phyloP scores from a whole-genome alignment of 2,888 invertebrate genomes.

The Stratiomys singularior region DNA sequence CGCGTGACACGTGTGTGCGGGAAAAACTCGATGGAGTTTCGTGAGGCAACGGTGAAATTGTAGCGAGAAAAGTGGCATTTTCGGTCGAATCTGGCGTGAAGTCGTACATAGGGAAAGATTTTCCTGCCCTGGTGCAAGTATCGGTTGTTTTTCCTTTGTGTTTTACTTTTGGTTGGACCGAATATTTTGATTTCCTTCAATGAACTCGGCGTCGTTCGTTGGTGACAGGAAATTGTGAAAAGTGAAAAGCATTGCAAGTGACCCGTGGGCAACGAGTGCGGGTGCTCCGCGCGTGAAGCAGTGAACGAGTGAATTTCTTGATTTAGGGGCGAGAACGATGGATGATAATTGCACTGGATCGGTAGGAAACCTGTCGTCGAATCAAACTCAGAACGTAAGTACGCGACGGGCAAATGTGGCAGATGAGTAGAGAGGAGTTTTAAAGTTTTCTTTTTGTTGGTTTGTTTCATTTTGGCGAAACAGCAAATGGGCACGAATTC shows the following conservation, averaged over 20 bases:
- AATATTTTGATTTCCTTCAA: conserved; percentile 13
- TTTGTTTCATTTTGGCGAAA: conserved; percentile 37
- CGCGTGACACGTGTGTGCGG: background rate
- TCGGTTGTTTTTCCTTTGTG: background rate
- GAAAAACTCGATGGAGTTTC: conserved; percentile 21
- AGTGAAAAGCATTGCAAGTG: background rate
- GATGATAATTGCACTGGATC: conserved; percentile 61
- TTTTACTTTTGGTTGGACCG: background rate
- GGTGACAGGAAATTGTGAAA: conserved; percentile 1
- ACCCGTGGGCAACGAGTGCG: conserved; percentile 11
- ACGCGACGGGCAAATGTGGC: conserved; percentile 16
- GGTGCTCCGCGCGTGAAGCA: conserved; percentile 32
- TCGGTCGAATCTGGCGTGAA: background rate
- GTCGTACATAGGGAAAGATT: conserved; percentile 15
- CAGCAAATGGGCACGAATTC: conserved; percentile 67
- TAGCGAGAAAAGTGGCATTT: conserved; percentile 26
- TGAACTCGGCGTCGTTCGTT: background rate
- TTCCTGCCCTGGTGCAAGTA: background rate
- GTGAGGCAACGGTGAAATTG: conserved; percentile 18
- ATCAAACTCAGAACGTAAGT: conserved; percentile 57
- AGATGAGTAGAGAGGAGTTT: background rate
- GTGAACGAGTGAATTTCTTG: background rate
- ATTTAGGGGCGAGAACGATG: conserved; percentile 46
- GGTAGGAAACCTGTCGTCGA: conserved; percentile 56
- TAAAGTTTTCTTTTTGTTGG: conserved; percentile 17